Evolutionary conservation across 2,888 invertebrate species (phyloP), one percentile per base, ranked within the genome.

Genomic region (Stenodera caucasica): DNA sequence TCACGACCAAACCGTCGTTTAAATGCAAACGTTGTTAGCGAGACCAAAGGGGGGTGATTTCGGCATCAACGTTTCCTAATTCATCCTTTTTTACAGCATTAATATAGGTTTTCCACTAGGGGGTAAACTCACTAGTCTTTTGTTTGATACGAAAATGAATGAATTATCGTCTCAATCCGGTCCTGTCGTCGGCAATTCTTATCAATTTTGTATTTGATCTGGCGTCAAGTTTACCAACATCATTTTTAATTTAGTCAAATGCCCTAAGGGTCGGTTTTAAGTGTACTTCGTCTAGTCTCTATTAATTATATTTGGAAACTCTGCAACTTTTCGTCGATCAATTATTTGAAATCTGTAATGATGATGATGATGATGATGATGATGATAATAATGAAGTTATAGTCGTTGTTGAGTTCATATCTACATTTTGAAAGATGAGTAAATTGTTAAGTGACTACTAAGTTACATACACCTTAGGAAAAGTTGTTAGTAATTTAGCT

Each of bases 1-100:
- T 18, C 11, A 45, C 45, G 45, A 45, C 65, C 57, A 55, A 54
- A 57, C 62, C 65, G 65, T 63, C 68, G 70, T 72, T 73, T 72
- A 72, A 73, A 72, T 72, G 71, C 71, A 73, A 73, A 72, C 67
- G 66, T 66, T 70, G 69, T 67, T 65, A 66, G 64, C 66, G 61
- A 63, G n/a, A n/a, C n/a, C n/a, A 67, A 64, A 65, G 66, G 61
- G 67, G 61, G 62, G 69, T 70, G 68, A 68, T 63, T 65, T 61
- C 64, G 71, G 70, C 70, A 72, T 11, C 11, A 45, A 45, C 45
- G 11, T 45, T 73, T 72, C 70, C 72, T 73, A 72, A 72, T 72
- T 72, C 70, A 57, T 57, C 57, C 49, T 37, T 37, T 14, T 45
- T 2, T 18, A 7, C 7, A 29, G 29, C 4, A 29, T 29, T 29